Evolutionary conservation across 2,797 vertebrate genomes (phyloP).

Genomic region (Chromobotia macracanthus): DNA sequence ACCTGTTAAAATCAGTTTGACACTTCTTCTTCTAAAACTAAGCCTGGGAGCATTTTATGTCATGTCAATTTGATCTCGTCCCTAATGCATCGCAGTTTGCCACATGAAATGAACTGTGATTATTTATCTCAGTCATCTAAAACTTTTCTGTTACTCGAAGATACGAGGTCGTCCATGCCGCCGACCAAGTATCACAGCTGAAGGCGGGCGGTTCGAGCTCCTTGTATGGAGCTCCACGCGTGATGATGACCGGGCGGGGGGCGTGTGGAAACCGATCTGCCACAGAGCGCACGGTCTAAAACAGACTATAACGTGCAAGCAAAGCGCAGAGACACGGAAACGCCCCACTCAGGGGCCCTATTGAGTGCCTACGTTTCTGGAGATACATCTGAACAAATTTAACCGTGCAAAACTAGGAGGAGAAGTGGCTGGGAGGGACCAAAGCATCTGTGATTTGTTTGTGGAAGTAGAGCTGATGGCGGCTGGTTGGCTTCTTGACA

Average conservation of each 20-base stretch:
- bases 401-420: constrained; percentile 34
- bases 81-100: too few relatives aligned
- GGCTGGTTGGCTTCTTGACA: constrained; percentile 61
- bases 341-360: constrained; percentile 59
- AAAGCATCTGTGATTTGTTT: constrained; percentile 67
- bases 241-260: constrained; percentile 48
- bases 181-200: neutral
- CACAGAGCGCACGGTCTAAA: constrained; percentile 55
- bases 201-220: constrained; percentile 14
- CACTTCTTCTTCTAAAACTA: too few relatives aligned
- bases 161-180: too few relatives aligned
- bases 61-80: too few relatives aligned
- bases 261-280: constrained; percentile 60
- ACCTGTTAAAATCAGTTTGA: too few relatives aligned
- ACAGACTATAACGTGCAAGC: constrained; percentile 56
- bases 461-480: constrained; percentile 72
- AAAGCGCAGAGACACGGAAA: constrained; percentile 46
- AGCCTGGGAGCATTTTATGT: too few relatives aligned
- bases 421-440: constrained; percentile 51
- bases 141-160: too few relatives aligned
- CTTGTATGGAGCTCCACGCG: constrained; percentile 59
- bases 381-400: constrained; percentile 46
- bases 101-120: too few relatives aligned
- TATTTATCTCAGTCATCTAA: too few relatives aligned
- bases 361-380: constrained; percentile 52